Conservation (phyloP, 2,113 vertebrate species). For the Pachycephala philippinensis region DNA sequence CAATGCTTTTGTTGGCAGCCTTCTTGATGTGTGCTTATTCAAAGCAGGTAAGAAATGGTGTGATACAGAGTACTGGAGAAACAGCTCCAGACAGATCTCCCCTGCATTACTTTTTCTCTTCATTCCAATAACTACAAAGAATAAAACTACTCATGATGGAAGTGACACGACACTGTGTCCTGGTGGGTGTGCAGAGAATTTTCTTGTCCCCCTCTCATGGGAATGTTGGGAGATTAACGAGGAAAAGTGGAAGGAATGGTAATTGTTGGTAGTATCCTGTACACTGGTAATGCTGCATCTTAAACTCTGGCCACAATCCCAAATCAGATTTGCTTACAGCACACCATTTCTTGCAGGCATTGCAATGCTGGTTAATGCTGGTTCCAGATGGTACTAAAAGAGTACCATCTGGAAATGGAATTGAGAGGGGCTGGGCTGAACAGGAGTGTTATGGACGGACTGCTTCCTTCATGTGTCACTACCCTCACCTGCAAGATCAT, state of each 20-base stretch:
- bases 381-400: no score
- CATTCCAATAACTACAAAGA: not conserved
- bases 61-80: not conserved
- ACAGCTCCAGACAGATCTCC: not conserved
- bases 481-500: not conserved
- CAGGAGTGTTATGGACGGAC: not conserved
- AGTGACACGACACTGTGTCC: not conserved
- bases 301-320: not conserved
- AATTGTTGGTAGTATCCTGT: not conserved
- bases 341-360: not conserved
- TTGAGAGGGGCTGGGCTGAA: not conserved
- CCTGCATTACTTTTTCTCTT: not conserved
- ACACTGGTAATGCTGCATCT: not conserved
- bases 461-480: not conserved
- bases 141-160: not conserved
- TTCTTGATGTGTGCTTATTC: not conserved
- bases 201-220: not conserved
- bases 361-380: not conserved
- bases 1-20: slow-evolving; percentile 19
- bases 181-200: not conserved
- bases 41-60: not conserved
- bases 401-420: not conserved
- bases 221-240: not conserved
- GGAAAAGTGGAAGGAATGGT: not conserved
- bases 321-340: not conserved